These are phyloP conservation scores for Byasa hedistus DNA, from an alignment of 2,888 invertebrate species.

Conservation along the genomic window DNA sequence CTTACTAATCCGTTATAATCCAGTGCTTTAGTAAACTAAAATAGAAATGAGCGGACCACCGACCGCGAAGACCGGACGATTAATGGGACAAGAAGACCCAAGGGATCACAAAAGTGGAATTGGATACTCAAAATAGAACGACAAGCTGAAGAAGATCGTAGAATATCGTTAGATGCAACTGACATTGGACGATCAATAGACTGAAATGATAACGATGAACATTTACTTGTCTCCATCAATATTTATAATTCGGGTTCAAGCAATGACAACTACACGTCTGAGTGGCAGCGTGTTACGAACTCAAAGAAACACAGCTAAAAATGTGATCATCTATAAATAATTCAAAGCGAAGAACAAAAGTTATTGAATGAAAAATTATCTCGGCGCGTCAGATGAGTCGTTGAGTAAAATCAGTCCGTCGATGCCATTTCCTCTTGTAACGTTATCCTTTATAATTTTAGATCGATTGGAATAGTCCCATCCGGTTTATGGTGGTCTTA, in stretches of 20 bases:
- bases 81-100: too few relatives aligned
- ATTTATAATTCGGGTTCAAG: background rate
- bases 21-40: too few relatives aligned
- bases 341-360: background rate
- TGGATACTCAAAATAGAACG: too few relatives aligned
- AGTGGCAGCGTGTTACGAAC: background rate
- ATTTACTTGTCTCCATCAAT: background rate
- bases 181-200: too few relatives aligned
- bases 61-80: too few relatives aligned
- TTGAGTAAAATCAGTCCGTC: conserved; percentile 27
- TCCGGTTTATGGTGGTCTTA: conserved; percentile 11
- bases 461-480: conserved; percentile 15
- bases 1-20: too few relatives aligned
- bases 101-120: too few relatives aligned
- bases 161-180: too few relatives aligned
- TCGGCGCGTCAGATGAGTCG: background rate
- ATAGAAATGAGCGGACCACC: too few relatives aligned
- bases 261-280: background rate
- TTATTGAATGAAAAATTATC: background rate
- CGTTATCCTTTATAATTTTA: conserved; percentile 31
- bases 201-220: too few relatives aligned
- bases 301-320: background rate
- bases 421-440: conserved; percentile 39
- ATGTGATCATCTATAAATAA: background rate
- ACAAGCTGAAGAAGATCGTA: too few relatives aligned